Evolutionary conservation across 1,140 invertebrate genomes (phyloP).

Genomic region (Neodiprion lecontei): DNA sequence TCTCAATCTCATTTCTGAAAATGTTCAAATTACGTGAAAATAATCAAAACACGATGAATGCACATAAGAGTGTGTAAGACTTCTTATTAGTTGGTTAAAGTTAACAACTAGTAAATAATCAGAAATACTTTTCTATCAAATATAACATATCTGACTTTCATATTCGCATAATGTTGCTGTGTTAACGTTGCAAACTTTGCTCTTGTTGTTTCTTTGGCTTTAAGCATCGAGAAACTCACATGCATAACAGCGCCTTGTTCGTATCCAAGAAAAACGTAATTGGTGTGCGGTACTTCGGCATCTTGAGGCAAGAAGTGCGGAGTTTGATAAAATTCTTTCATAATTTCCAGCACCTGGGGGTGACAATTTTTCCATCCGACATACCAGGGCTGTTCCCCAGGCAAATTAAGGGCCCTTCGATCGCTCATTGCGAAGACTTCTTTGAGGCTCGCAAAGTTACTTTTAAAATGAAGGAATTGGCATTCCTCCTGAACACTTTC

Average conservation of each 20-base stretch:
- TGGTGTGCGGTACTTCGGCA: slow-evolving; percentile 87
- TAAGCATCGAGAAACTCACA: slow-evolving; percentile 66
- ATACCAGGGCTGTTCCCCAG: slow-evolving; percentile 81
- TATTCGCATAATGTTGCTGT: too few species aligned
- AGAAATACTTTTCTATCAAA: too few species aligned
- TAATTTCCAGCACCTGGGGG: slow-evolving; percentile 73
- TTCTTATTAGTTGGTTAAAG: too few species aligned
- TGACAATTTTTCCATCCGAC: slow-evolving; percentile 94
- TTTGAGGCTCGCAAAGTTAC: slow-evolving; percentile 77
- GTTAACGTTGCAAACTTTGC: too few species aligned
- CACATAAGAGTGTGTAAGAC: too few species aligned
- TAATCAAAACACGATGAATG: too few species aligned
- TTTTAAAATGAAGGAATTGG: slow-evolving; percentile 90
- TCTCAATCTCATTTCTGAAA: too few species aligned
- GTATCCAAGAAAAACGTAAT: slow-evolving; percentile 94
- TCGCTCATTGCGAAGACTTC: slow-evolving; percentile 83
- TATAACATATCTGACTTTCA: too few species aligned
- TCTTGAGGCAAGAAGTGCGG: slow-evolving; percentile 89
- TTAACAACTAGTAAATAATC: too few species aligned
- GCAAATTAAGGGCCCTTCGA: slow-evolving; percentile 68
- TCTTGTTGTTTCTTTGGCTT: too few species aligned
- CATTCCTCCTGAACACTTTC: slow-evolving; percentile 78
- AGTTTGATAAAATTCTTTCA: slow-evolving; percentile 79
- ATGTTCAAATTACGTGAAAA: too few species aligned
- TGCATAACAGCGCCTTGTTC: slow-evolving; percentile 93